Base-by-base conservation (phyloP, 2,797 vertebrate genomes). In the Morelia viridis region DNA sequence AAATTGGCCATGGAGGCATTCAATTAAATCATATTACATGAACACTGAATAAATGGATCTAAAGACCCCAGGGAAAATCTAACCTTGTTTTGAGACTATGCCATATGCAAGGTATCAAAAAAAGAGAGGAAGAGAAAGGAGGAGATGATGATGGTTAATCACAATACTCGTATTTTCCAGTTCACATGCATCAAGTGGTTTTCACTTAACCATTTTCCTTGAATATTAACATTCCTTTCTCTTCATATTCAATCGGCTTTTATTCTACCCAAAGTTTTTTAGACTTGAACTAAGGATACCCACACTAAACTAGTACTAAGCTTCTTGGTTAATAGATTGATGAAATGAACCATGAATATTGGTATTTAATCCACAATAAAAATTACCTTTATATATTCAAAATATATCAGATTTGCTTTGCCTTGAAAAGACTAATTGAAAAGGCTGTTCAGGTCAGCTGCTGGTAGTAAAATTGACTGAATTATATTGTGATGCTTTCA, bases 341-440 rank as follows among this genome's bases (percentile, higher is more conserved):
- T 80, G 92, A 95, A 96, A 96, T 93, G 89, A 94, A 28, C 93
- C 93, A 84, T 91, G 93, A 95, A 95, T 95, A 95, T 95, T 93
- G 96, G 64, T 87, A 95, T 96, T 96, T 95, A 95, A 94, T 92
- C 93, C 95, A 95, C 92, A 95, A 65, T 76, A 93, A 95, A 58
- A 93, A 90, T 76, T 1, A 93, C 90, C 90, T 95, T 96, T 95
- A 94, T 96, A 96, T 96, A 94, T 96, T 95, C 95, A 95, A 94
- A 96, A 96, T 28, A 9, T 92, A 95, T 95, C 95, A 94, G 71
- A 94, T 93, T 89, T 94, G 86, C 92, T 95, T 95, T 71, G 93
- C 93, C 94, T 46, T 95, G 90, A 94, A 92, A 96, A 96, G 90
- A 94, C 92, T 97, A 95, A 96, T 94, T 96, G 93, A 95, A 96